These are phyloP conservation scores for Rhincodon typus DNA, from an alignment of 2,797 vertebrate genomes.

Conservation along the genomic window DNA sequence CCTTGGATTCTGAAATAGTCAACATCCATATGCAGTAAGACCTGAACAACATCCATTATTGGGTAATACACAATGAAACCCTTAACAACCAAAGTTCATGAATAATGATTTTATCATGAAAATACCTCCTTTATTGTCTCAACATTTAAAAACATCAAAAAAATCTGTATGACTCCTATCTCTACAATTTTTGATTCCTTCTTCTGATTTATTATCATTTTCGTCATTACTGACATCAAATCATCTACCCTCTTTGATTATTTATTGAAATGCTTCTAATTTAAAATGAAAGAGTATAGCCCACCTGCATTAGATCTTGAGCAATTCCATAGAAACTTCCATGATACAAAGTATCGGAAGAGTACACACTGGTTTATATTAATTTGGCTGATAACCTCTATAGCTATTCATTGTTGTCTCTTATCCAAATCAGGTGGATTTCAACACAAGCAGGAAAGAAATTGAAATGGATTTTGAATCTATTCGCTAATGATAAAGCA, in stretches of 20 bases:
- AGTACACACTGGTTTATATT: neutral
- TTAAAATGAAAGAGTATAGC: neutral
- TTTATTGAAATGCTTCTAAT: neutral
- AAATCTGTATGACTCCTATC: neutral
- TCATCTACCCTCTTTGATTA: neutral
- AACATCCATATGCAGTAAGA: too few species aligned
- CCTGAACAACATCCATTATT: too few species aligned
- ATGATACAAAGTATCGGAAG: neutral
- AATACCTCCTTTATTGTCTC: too few species aligned
- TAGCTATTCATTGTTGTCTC: neutral
- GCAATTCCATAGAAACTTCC: neutral
- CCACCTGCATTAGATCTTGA: neutral
- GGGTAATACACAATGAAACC: too few species aligned
- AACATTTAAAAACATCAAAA: too few species aligned
- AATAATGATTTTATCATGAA: neutral
- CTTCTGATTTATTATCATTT: neutral
- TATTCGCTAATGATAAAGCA: neutral
- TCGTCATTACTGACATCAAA: neutral
- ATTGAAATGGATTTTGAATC: neutral
- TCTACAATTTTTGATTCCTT: neutral
- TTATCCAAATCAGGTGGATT: neutral
- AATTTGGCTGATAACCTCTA: neutral
- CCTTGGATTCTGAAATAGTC: too few species aligned
- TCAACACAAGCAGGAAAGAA: neutral
- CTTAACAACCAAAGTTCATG: neutral